These are phyloP conservation scores for Pardosa pseudoannulata DNA, from an alignment of 2,888 invertebrate genomes.

Conservation along the genomic window DNA sequence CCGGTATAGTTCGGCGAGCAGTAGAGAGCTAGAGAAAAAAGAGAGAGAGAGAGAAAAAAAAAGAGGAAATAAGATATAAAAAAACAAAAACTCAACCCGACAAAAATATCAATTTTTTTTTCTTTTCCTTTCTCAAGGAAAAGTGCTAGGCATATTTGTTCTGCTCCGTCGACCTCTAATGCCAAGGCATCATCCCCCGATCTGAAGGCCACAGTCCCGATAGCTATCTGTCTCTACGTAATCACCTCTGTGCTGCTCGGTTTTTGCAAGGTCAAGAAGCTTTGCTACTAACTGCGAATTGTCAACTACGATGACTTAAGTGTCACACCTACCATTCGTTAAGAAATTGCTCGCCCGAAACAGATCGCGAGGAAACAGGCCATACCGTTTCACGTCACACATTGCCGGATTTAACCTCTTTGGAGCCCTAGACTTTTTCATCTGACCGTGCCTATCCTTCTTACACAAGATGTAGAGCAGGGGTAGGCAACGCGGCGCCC, in stretches of 20 bases:
- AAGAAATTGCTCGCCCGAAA: no score
- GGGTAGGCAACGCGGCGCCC: no score
- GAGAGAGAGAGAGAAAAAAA: conserved; percentile 9
- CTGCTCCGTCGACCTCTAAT: conserved; percentile 66
- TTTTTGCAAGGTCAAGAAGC: conserved; percentile 63
- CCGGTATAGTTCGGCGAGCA: conserved; percentile 54
- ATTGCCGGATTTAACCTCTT: no score
- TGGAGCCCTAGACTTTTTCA: no score
- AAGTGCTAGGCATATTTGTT: conserved; percentile 67
- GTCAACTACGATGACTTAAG: background rate
- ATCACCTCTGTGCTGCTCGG: conserved; percentile 21
- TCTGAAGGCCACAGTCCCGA: conserved; percentile 57
- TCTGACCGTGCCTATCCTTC: no score
- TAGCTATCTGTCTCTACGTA: conserved; percentile 42
- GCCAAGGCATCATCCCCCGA: conserved; percentile 38
- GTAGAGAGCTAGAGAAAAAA: background rate
- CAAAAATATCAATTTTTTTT: conserved; percentile 46
- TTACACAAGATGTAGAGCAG: no score
- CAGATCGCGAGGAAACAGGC: no score
- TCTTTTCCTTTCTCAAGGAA: conserved; percentile 44
- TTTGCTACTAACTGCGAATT: conserved; percentile 22
- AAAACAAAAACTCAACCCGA: conserved; percentile 43
- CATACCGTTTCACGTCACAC: no score
- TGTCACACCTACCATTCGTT: no score
- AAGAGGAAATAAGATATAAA: conserved; percentile 1